Percentiles rank a stretch among this genome's conserved stretches.
Evolutionary conservation across 2,113 vertebrate genomes (phyloP).

Genomic region (Apistogramma diplotaenia): DNA sequence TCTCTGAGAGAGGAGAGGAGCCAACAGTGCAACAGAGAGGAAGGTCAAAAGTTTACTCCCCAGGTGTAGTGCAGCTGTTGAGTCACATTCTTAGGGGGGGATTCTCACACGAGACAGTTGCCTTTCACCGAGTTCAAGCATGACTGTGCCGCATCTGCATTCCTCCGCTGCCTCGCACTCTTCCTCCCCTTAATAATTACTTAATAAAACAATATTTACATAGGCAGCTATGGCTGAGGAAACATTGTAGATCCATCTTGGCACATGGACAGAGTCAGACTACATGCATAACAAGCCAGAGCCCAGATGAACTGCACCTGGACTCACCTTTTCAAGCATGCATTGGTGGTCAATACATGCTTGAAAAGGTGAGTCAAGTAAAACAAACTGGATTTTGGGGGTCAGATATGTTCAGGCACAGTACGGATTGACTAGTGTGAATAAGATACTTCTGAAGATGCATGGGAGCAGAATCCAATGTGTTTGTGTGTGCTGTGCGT

Average conservation of each 20-base stretch:
- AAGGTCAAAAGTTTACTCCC: conserved; percentile 39
- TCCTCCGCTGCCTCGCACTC: neutral
- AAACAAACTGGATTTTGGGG: neutral
- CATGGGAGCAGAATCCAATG: neutral
- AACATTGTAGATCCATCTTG: neutral
- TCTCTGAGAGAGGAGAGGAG: conserved; percentile 64
- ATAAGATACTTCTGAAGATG: neutral
- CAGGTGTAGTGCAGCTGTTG: conserved; percentile 60
- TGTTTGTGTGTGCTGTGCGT: neutral
- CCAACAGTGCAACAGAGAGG: neutral
- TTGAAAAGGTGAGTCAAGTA: too few relatives aligned
- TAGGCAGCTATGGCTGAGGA: neutral
- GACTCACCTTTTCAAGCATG: neutral
- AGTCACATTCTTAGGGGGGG: neutral
- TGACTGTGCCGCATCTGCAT: neutral
- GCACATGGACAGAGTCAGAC: neutral
- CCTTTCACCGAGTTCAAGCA: neutral
- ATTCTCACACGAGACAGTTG: neutral
- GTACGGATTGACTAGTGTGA: neutral
- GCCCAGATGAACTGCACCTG: neutral
- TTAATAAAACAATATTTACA: neutral
- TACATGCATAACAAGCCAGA: neutral
- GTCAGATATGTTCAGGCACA: neutral
- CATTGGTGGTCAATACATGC: too few relatives aligned
- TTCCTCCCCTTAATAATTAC: neutral